Percentiles rank a stretch among this genome's conserved stretches.
Evolutionary conservation across 2,888 invertebrate genomes (phyloP).

Genomic region (Anorthoa munda): DNA sequence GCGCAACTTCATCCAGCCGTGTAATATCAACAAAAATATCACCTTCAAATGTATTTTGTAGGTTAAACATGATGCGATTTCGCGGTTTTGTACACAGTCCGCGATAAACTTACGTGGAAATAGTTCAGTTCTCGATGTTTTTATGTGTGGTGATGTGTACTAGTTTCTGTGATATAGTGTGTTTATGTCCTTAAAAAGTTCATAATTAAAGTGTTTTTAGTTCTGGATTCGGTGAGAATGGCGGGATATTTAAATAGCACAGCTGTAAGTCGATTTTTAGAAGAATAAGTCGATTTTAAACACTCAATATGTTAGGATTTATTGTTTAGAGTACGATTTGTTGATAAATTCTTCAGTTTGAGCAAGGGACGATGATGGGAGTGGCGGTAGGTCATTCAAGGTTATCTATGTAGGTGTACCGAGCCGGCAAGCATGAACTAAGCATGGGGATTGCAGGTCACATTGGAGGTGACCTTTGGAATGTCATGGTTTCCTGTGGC

Average conservation of each 20-base stretch:
- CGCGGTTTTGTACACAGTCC: conserved; percentile 86
- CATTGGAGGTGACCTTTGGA: conserved; percentile 86
- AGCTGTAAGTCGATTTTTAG: conserved; percentile 72
- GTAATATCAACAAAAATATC: conserved; percentile 91
- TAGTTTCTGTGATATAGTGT: conserved; percentile 66
- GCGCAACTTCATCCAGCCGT: conserved; percentile 70
- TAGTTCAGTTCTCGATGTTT: conserved; percentile 70
- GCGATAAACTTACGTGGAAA: conserved; percentile 77
- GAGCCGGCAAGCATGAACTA: conserved; percentile 87
- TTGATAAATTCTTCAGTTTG: conserved; percentile 31
- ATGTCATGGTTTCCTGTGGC: conserved; percentile 30
- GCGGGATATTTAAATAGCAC: conserved; percentile 79
- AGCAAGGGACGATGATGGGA: conserved; percentile 51
- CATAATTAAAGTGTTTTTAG: conserved; percentile 58
- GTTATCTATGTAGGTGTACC: conserved; percentile 82
- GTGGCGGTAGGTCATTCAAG: conserved; percentile 88
- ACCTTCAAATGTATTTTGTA: conserved; percentile 91
- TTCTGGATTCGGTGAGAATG: conserved; percentile 70
- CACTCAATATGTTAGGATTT: conserved; percentile 4
- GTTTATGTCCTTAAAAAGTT: conserved; percentile 61
- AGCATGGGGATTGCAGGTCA: conserved; percentile 80
- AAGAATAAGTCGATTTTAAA: conserved; percentile 7
- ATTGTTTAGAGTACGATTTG: conserved; percentile 25
- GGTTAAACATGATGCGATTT: conserved; percentile 89
- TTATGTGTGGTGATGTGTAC: conserved; percentile 71